Evolutionary conservation across 2,888 invertebrate genomes (phyloP).

Genomic region (Dynastes tityus): DNA sequence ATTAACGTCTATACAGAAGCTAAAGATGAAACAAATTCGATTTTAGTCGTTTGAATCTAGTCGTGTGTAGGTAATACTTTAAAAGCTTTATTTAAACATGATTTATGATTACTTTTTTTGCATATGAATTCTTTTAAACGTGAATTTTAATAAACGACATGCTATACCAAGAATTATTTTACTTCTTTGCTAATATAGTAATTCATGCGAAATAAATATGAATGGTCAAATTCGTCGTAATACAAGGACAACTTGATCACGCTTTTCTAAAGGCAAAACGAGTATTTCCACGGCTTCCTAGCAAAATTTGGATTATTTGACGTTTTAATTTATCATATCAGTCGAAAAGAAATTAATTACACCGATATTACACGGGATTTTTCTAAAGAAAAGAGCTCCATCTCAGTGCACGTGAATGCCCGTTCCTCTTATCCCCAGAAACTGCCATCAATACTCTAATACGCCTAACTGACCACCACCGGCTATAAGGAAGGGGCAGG

Average conservation of each 20-base stretch:
- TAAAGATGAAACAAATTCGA: neutral
- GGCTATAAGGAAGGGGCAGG: conserved; percentile 56
- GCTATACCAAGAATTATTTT: too few species aligned
- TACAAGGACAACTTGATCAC: conserved; percentile 9
- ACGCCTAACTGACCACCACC: conserved; percentile 68
- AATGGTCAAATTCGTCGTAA: neutral
- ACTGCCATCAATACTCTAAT: conserved; percentile 71
- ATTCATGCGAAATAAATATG: neutral
- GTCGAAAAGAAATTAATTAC: too few species aligned
- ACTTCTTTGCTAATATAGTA: neutral
- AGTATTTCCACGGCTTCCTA: neutral
- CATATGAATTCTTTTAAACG: too few species aligned
- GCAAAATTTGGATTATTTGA: conserved; percentile 11
- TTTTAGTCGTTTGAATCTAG: neutral
- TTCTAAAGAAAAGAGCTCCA: conserved; percentile 61
- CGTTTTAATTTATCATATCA: conserved; percentile 20
- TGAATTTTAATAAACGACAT: neutral
- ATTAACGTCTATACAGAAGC: conserved; percentile 28
- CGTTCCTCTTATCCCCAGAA: conserved; percentile 62
- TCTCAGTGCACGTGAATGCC: conserved; percentile 31
- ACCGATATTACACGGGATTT: conserved; percentile 62
- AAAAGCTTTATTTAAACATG: conserved; percentile 12
- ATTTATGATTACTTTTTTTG: neutral
- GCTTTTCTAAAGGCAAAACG: neutral
- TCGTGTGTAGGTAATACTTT: neutral